phyloP scores from a whole-genome alignment of 2,888 invertebrate species.

The Gibbula magus region DNA sequence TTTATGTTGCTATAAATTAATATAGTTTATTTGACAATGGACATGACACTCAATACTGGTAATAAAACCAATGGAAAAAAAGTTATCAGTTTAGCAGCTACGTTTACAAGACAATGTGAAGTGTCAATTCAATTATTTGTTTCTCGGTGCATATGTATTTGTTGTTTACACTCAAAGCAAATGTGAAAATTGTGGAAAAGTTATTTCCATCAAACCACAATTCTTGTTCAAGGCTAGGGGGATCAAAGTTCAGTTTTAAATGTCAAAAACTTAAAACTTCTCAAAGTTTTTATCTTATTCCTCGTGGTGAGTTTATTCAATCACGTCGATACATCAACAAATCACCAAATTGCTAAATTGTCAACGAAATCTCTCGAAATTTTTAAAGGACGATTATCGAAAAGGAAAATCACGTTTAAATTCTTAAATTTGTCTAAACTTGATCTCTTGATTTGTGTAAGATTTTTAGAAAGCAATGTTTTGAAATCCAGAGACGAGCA shows the following conservation, averaged over 20 bases:
- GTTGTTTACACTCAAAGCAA: too few species aligned
- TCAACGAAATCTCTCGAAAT: neutral
- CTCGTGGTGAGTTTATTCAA: neutral
- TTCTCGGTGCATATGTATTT: too few species aligned
- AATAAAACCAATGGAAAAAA: too few species aligned
- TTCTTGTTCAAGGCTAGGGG: neutral
- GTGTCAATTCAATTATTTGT: too few species aligned
- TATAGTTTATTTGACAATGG: too few species aligned
- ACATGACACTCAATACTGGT: too few species aligned
- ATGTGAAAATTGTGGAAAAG: neutral
- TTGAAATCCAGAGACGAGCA: neutral
- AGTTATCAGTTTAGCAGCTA: too few species aligned
- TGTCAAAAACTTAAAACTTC: neutral
- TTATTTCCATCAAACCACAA: neutral
- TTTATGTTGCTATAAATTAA: too few species aligned
- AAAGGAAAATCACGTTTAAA: neutral
- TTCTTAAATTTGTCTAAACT: constrained; percentile 11
- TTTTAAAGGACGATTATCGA: neutral
- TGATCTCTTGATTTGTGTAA: constrained; percentile 6
- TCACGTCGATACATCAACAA: neutral
- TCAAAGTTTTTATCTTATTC: neutral
- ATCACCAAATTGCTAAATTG: constrained; percentile 5
- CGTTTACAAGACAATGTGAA: too few species aligned
- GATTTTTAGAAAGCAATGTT: constrained; percentile 3
- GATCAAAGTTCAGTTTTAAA: constrained; percentile 1